phyloP scores from a whole-genome alignment of 2,797 vertebrate species.

The Epinephelus coioides region DNA sequence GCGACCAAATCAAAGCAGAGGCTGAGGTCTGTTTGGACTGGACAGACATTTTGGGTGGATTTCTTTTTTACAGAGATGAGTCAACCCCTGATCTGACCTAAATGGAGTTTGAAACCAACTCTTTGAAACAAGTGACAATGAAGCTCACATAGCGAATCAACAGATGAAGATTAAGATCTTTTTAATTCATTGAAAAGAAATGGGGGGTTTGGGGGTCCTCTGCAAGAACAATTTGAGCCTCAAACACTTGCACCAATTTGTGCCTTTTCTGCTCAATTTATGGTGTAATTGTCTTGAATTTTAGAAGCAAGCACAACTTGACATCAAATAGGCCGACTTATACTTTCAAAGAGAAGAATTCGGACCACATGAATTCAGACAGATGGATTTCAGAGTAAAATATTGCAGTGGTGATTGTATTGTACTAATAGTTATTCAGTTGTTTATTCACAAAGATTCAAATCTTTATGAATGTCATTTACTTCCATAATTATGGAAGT shows the following conservation, averaged over 20 bases:
- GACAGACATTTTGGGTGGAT: not conserved
- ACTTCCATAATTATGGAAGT: no score
- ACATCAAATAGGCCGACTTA: not conserved
- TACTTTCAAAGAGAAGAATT: not conserved
- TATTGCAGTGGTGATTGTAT: no score
- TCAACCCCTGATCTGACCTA: not conserved
- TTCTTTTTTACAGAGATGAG: not conserved
- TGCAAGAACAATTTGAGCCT: no score
- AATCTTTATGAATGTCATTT: no score
- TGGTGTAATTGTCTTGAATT: no score
- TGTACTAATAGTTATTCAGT: no score
- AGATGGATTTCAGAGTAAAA: not conserved
- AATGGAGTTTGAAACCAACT: not conserved
- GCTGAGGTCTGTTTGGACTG: not conserved
- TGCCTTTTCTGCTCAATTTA: no score
- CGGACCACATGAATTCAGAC: not conserved
- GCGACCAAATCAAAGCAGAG: constrained; percentile 8
- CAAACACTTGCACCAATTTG: no score
- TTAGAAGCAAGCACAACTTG: not conserved
- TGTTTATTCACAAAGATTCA: no score
- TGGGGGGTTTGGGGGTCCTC: no score
- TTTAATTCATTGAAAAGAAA: no score
- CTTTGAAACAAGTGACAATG: not conserved
- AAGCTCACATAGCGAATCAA: not conserved
- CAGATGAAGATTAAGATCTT: no score